Base-by-base conservation (phyloP, 92 coral and sea anemone genomes). In the Heliopora coerulea region DNA sequence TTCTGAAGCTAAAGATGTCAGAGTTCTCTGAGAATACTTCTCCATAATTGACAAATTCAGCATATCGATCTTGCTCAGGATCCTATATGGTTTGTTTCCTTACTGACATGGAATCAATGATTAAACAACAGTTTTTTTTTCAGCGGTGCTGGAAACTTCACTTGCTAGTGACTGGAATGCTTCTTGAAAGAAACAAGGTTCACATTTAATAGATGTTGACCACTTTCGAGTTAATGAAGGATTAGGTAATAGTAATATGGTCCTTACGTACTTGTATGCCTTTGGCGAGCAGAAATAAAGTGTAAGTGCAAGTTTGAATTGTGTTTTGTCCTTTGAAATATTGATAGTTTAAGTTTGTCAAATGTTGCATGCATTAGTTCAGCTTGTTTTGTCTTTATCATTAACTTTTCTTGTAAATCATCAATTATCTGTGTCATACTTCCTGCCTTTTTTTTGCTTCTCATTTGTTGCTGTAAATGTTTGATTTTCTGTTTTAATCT, bases 241-340 rank as follows among this genome's bases (percentile, higher is more conserved):
- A 9, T 61, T 13, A 0, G 67, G 67, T 61, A 61, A 61, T 8
- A 42, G 67, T 2, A 61, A 0, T 5, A 61, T 34, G 44, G 67
- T 28, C 39, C 67, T 4, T 3, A 61, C 67, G n/a, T 61, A 61
- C 39, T 32, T 2, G 39, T 61, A 61, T 31, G 67, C 67, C 18
- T 61, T 61, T 1, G 44, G 67, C 1, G 67, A 61, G 67, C 32
- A 61, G 15, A 14, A 34, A 15, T 34, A 42, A 32, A 19, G 29
- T 56, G 72, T 65, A 0, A 19, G 41, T 35, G 72, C 72, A 40
- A 65, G 21, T 65, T 52, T 40, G 34, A 23, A n/a, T n/a, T n/a
- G 29, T 65, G 41, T 65, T 54, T 65, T 37, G 72, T 41, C 30
- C 39, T 49, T 65, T 52, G 37, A 34, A 65, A 65, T 21, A 65